These are phyloP conservation scores for Darwinula stevensoni DNA, from an alignment of 2,888 invertebrate genomes.

Conservation along the genomic window DNA sequence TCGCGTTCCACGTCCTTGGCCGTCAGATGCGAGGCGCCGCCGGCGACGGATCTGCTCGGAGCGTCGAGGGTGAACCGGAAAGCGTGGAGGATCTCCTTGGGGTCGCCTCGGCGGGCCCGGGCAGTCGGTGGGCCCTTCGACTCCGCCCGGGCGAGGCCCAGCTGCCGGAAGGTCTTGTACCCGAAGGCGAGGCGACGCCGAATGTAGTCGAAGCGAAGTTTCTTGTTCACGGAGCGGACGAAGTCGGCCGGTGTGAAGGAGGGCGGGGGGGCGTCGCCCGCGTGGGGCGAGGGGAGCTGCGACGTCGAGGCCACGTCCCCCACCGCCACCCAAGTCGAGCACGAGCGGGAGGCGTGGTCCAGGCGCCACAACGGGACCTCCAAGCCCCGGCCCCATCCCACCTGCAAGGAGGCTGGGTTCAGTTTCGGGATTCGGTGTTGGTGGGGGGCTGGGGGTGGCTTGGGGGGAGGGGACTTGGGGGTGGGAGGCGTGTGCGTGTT, in stretches of 20 bases:
- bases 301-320: conserved; percentile 42
- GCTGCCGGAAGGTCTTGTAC: conserved; percentile 43
- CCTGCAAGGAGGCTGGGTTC: conserved; percentile 13
- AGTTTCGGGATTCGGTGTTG: neutral
- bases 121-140: neutral
- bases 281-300: conserved; percentile 51
- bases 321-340: conserved; percentile 62
- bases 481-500: too few species aligned
- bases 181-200: conserved; percentile 42
- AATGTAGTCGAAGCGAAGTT: conserved; percentile 36
- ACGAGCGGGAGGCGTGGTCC: conserved; percentile 33
- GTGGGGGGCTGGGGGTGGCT: neutral
- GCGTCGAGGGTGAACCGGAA: conserved; percentile 8
- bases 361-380: conserved; percentile 18
- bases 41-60: conserved; percentile 9
- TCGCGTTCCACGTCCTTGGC: conserved; percentile 49
- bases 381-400: conserved; percentile 10
- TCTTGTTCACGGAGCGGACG: conserved; percentile 45
- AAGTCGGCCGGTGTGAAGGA: conserved; percentile 32
- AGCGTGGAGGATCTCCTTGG: conserved; percentile 7
- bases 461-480: too few species aligned
- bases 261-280: conserved; percentile 9
- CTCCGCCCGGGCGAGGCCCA: conserved; percentile 14
- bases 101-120: conserved; percentile 6
- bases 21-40: conserved; percentile 27